phyloP scores from a whole-genome alignment of 2,113 vertebrate species.

The Opisthocomus hoazin region DNA sequence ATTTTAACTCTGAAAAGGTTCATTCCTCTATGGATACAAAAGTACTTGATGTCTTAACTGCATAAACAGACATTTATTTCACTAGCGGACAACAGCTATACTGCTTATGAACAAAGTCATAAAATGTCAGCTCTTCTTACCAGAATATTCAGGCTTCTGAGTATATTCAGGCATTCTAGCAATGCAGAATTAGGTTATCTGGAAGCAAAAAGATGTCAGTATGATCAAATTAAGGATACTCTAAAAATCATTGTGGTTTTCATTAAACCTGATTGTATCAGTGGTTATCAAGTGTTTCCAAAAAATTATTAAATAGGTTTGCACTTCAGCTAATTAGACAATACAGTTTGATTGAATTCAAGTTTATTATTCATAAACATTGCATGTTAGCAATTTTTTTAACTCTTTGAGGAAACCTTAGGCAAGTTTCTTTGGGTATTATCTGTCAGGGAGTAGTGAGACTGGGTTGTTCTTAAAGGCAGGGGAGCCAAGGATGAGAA shows the following conservation, averaged over 20 bases:
- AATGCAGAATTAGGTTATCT: not conserved
- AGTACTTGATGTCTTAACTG: not conserved
- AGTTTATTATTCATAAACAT: not conserved
- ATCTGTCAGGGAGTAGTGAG: not conserved
- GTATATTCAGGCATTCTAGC: too few species aligned
- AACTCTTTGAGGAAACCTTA: not conserved
- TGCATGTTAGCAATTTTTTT: not conserved
- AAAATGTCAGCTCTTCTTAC: not conserved
- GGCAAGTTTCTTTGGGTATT: not conserved
- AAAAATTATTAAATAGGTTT: not conserved
- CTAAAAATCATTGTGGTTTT: not conserved
- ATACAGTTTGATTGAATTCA: not conserved
- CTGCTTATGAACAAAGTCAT: not conserved
- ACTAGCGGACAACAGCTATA: not conserved
- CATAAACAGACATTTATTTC: not conserved
- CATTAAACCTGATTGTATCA: not conserved
- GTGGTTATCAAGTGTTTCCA: not conserved
- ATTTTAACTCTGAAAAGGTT: not conserved
- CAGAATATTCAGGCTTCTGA: not conserved
- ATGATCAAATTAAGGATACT: not conserved
- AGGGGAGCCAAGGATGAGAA: not conserved
- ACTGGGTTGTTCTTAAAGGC: not conserved
- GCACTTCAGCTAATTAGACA: not conserved
- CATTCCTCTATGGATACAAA: not conserved
- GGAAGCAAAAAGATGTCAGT: not conserved